Conservation (phyloP, 2,888 invertebrate genomes). For the Eupelmus urozonus region DNA sequence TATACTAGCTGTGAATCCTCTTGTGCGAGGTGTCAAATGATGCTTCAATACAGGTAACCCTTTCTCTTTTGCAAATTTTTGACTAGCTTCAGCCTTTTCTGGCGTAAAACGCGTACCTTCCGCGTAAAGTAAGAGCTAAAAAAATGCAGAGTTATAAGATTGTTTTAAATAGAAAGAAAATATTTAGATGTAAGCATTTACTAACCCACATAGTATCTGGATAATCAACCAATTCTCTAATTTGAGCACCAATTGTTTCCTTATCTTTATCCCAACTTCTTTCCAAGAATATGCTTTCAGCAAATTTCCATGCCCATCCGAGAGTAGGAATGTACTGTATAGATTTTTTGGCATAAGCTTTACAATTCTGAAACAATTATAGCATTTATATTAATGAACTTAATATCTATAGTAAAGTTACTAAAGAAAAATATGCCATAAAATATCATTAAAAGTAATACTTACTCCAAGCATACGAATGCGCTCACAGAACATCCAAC, state of each 20-base stretch:
- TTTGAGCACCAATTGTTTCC: slow-evolving; percentile 87
- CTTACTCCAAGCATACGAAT: slow-evolving; percentile 89
- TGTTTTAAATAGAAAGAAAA: slow-evolving; percentile 18
- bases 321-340: slow-evolving; percentile 94
- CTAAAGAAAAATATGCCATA: slow-evolving; percentile 7
- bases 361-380: slow-evolving; percentile 86
- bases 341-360: slow-evolving; percentile 96
- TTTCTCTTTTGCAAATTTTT: slow-evolving; percentile 91
- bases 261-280: slow-evolving; percentile 94
- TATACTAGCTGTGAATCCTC: slow-evolving; percentile 93
- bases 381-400: background rate
- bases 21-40: slow-evolving; percentile 95
- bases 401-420: slow-evolving; percentile 2
- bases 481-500: slow-evolving; percentile 93
- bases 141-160: slow-evolving; percentile 58
- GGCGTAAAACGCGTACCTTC: slow-evolving; percentile 96
- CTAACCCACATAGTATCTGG: slow-evolving; percentile 94
- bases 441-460: no score
- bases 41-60: slow-evolving; percentile 91
- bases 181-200: slow-evolving; percentile 59
- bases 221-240: slow-evolving; percentile 90
- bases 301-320: slow-evolving; percentile 98
- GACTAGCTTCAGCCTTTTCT: slow-evolving; percentile 91
- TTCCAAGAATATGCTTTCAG: slow-evolving; percentile 95
- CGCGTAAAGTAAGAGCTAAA: slow-evolving; percentile 90